These are phyloP conservation scores for Festucalex cinctus DNA, from an alignment of 2,113 vertebrate species.

Conservation along the genomic window DNA sequence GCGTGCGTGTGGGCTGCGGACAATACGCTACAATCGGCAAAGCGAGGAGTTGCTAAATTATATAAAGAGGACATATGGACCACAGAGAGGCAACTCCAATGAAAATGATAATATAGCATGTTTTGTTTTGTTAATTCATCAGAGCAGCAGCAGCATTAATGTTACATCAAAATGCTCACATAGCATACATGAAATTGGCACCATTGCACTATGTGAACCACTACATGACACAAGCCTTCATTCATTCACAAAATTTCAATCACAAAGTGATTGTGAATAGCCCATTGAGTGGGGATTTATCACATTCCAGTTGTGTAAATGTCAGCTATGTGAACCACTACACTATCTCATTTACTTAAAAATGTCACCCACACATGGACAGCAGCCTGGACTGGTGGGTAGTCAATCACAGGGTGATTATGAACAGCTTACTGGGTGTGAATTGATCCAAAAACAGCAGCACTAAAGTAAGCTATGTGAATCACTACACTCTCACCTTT, in stretches of 20 bases:
- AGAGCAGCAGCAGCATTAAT: background rate
- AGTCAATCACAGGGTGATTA: background rate
- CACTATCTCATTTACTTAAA: background rate
- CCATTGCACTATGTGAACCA: background rate
- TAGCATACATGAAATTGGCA: background rate
- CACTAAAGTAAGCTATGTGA: background rate
- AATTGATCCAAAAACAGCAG: background rate
- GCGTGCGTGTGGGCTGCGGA: background rate
- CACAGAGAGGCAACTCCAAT: background rate
- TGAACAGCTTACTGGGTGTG: background rate
- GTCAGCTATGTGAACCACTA: background rate
- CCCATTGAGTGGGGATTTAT: no score
- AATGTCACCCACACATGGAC: no score
- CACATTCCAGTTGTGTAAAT: no score
- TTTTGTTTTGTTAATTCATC: background rate
- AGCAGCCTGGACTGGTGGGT: background rate
- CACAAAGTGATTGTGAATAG: no score
- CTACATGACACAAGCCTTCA: no score
- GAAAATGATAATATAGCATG: conserved; percentile 16
- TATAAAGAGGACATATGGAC: conserved; percentile 3
- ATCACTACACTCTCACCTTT: background rate
- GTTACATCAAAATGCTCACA: background rate
- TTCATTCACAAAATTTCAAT: no score
- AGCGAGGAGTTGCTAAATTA: background rate
- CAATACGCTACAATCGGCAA: background rate